Base-by-base conservation (phyloP, 1,140 invertebrate genomes). In the Yoshiicerus persimilis region DNA sequence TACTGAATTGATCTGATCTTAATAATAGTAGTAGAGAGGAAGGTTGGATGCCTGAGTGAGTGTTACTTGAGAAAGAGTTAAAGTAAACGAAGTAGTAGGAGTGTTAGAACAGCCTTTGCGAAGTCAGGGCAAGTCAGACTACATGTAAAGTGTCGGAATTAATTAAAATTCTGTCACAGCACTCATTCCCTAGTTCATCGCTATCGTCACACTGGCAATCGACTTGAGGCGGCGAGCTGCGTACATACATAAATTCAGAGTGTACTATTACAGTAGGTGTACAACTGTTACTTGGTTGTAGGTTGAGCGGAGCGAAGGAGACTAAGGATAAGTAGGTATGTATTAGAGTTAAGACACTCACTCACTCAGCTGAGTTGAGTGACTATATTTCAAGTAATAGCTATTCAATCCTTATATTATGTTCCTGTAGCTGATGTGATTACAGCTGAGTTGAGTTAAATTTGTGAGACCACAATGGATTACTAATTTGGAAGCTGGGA, bases 141-240 rank as follows among this genome's bases (percentile, higher is more conserved):
- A 80, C 34, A 80, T 80, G 75, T 80, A 80, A 62, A 62, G 84
- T 64, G 84, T 86, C 56, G 30, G 56, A 86, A 86, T 86, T 86
- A 86, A 86, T 86, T 86, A 86, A 86, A 86, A 64, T 86, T 86
- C 84, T 86, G 84, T 64, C 84, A 64, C 30, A 34, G 47, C 32
- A 64, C 84, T 66, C 56, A 64, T 62, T 86, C 41, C 32, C 41
- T 86, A 23, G 47, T 86, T 62, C 38, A 66, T 86, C 56, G 83
- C 38, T 47, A 47, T 27, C 41, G 83, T 41, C 41, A 84, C 75
- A 80, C 75, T 80, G 32, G n/a, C 34, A 80, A 80, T 80, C 34
- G 75, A 80, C 4, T 36, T 34, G 75, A 80, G 23, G 30, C 3
- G 23, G 30, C 3, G 23, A 36, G 23, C 23, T 80, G 36, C 20